These are phyloP conservation scores for Eulemur albifrons DNA, from an alignment of 2,797 vertebrate genomes.

Conservation along the genomic window DNA sequence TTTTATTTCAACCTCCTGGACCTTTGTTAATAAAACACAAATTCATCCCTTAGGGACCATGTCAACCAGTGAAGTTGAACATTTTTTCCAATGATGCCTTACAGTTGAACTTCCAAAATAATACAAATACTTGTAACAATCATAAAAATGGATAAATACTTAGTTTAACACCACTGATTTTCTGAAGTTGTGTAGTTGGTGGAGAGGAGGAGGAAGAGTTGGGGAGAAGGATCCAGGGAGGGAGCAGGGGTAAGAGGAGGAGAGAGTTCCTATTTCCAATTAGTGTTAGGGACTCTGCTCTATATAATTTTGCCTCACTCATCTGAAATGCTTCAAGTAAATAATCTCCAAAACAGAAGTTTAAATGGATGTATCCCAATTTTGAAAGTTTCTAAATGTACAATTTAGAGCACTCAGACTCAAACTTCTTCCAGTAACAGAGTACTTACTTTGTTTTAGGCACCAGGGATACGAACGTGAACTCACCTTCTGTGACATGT, in stretches of 20 bases:
- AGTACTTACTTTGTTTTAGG: not conserved
- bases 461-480: not conserved
- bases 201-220: not conserved
- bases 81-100: constrained; percentile 7
- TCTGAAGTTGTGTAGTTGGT: not conserved
- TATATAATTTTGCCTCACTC: not conserved
- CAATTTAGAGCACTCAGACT: not conserved
- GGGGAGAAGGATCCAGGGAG: not conserved
- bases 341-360: not conserved
- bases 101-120: constrained; percentile 23
- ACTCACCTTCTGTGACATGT: not conserved
- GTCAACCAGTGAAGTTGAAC: not conserved
- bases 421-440: not conserved
- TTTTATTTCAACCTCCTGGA: constrained; percentile 34
- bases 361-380: not conserved
- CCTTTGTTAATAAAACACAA: not conserved
- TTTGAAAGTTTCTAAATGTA: constrained; percentile 15
- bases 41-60: not conserved
- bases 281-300: not conserved
- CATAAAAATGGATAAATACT: not conserved
- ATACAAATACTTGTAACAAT: not conserved
- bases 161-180: not conserved
- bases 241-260: not conserved
- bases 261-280: not conserved
- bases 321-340: not conserved